A percentile compares a stretch with the other conserved stretches of the same genome.
phyloP scores from a whole-genome alignment of 2,797 vertebrate genomes.

The Trichosurus vulpecula region DNA sequence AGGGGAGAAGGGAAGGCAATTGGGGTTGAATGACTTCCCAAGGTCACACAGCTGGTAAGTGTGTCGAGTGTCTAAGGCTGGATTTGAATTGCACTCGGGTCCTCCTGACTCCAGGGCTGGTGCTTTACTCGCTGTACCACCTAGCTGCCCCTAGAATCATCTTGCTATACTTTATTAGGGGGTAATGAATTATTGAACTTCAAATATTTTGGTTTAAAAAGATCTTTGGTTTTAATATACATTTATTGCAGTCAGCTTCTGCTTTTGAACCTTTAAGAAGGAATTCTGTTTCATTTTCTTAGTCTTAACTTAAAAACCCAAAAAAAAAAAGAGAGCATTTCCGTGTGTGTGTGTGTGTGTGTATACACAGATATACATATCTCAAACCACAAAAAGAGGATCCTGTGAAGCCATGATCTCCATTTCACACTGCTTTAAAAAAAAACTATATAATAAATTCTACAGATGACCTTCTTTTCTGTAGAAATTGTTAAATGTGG shows the following conservation, averaged over 20 bases:
- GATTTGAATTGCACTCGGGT: too few species aligned
- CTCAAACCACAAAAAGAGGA: not conserved
- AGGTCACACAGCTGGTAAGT: too few species aligned
- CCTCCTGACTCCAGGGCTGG: too few species aligned
- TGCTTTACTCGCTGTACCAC: too few species aligned
- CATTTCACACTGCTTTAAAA: not conserved
- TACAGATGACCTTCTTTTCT: not conserved
- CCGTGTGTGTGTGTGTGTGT: too few species aligned
- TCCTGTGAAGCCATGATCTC: not conserved
- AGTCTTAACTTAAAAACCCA: not conserved
- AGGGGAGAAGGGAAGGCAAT: too few species aligned
- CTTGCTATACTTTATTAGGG: not conserved
- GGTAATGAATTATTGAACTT: not conserved
- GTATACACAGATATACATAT: not conserved
- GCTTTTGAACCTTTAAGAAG: not conserved
- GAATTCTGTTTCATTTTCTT: not conserved
- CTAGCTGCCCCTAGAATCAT: too few species aligned
- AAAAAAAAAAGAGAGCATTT: not conserved
- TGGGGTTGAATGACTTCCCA: too few species aligned
- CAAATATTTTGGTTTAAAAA: conserved; percentile 13
- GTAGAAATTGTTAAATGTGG: not conserved
- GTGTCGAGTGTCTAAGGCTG: too few species aligned
- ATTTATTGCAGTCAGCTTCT: not conserved
- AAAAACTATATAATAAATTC: not conserved
- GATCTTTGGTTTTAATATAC: not conserved